Conservation (phyloP, 2,113 vertebrate genomes). For the Nibea coibor region DNA sequence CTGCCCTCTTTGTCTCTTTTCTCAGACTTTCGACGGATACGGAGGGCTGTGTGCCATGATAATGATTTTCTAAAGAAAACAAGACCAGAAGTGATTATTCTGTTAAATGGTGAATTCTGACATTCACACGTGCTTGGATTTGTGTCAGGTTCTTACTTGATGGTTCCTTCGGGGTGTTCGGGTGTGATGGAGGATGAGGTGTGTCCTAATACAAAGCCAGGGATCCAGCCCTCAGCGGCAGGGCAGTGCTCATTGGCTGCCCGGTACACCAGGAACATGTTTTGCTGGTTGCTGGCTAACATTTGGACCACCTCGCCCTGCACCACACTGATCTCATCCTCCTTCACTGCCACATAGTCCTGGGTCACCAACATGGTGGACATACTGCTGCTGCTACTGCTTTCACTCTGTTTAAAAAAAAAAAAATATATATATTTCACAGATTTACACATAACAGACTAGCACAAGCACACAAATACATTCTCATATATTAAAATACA, state of each 20-base stretch:
- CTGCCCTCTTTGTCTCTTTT: slow-evolving; percentile 92
- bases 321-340: slow-evolving; percentile 99
- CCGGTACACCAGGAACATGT: slow-evolving; percentile 99
- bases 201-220: slow-evolving; percentile 97
- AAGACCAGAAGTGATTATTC: neutral
- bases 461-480: neutral
- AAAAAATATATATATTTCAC: neutral
- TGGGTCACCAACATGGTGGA: slow-evolving; percentile 99
- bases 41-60: slow-evolving; percentile 99
- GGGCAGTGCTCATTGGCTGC: slow-evolving; percentile 97
- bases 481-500: slow-evolving; percentile 3
- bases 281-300: slow-evolving; percentile 99
- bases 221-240: slow-evolving; percentile 99
- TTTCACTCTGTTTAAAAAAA: slow-evolving; percentile 92
- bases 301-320: slow-evolving; percentile 99
- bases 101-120: neutral
- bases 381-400: slow-evolving; percentile 97
- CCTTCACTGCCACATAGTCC: slow-evolving; percentile 99
- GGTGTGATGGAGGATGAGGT: slow-evolving; percentile 91
- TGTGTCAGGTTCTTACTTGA: slow-evolving; percentile 88
- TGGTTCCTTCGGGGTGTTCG: slow-evolving; percentile 94
- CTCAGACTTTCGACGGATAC: slow-evolving; percentile 97
- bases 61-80: slow-evolving; percentile 90
- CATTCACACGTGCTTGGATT: neutral
- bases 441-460: neutral